Conservation (phyloP, 2,113 vertebrate species). For the Triplophysa dalaica region DNA sequence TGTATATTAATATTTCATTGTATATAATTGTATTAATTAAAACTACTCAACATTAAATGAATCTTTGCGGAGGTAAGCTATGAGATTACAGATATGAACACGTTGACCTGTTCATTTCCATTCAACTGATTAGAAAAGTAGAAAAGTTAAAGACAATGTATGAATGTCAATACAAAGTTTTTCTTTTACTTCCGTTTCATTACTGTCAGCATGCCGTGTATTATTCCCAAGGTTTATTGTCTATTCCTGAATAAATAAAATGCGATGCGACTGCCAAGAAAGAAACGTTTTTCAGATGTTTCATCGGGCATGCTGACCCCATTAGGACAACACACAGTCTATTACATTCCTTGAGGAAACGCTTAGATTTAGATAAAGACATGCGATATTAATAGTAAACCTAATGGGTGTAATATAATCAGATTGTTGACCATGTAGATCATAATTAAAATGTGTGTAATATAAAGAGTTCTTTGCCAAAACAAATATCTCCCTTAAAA, state of each 20-base stretch:
- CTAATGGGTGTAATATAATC: neutral
- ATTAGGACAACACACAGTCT: constrained; percentile 24
- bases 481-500: too few relatives aligned
- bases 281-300: constrained; percentile 17
- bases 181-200: neutral
- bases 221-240: constrained; percentile 31
- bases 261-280: constrained; percentile 35
- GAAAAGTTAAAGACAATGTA: too few relatives aligned
- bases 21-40: too few relatives aligned
- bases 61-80: too few relatives aligned
- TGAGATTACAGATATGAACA: neutral
- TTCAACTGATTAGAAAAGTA: too few relatives aligned
- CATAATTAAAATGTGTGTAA: too few relatives aligned
- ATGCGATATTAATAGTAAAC: neutral
- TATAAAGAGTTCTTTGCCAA: too few relatives aligned
- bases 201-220: constrained; percentile 2
- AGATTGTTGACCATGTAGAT: neutral
- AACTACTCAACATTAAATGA: too few relatives aligned
- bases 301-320: constrained; percentile 16
- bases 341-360: neutral
- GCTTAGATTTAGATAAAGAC: neutral
- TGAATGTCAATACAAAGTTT: neutral
- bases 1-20: too few relatives aligned
- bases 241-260: constrained; percentile 38
- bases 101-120: neutral